Evolutionary conservation across 2,888 invertebrate species (phyloP).

Genomic region (Zele albiditarsus): DNA sequence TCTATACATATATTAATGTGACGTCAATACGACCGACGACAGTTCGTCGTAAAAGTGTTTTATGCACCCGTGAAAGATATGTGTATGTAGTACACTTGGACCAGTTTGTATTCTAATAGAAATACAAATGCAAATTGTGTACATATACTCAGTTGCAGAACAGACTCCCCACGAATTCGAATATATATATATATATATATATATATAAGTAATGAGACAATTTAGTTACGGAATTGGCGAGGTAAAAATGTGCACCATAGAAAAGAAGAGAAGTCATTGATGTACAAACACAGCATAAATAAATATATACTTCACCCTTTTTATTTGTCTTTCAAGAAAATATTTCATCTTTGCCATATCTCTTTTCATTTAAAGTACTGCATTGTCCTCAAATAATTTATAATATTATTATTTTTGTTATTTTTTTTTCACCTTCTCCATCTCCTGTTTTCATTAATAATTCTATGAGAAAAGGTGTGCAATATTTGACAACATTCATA

Average conservation of each 20-base stretch:
- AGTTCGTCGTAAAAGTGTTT: slow-evolving; percentile 59
- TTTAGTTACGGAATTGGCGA: slow-evolving; percentile 68
- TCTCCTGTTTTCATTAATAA: background rate
- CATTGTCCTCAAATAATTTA: background rate
- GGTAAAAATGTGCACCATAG: slow-evolving; percentile 47
- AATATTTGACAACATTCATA: slow-evolving; percentile 14
- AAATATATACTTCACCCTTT: slow-evolving; percentile 35
- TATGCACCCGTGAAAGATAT: slow-evolving; percentile 27
- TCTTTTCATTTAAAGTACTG: slow-evolving; percentile 9
- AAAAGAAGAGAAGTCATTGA: slow-evolving; percentile 3
- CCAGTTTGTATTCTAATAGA: slow-evolving; percentile 56
- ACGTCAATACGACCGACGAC: slow-evolving; percentile 55
- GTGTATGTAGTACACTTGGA: slow-evolving; percentile 38
- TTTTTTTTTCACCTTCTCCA: background rate
- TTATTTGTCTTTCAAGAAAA: slow-evolving; percentile 5
- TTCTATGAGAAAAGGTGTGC: background rate
- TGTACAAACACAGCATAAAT: slow-evolving; percentile 19
- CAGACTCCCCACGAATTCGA: slow-evolving; percentile 63
- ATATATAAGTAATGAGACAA: slow-evolving; percentile 67
- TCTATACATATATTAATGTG: background rate
- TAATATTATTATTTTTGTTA: background rate
- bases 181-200: background rate
- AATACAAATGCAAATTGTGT: slow-evolving; percentile 64
- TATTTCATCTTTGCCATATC: slow-evolving; percentile 4
- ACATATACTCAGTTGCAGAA: slow-evolving; percentile 6